phyloP scores from a whole-genome alignment of 1,140 invertebrate genomes.

The Anastatus disparis region DNA sequence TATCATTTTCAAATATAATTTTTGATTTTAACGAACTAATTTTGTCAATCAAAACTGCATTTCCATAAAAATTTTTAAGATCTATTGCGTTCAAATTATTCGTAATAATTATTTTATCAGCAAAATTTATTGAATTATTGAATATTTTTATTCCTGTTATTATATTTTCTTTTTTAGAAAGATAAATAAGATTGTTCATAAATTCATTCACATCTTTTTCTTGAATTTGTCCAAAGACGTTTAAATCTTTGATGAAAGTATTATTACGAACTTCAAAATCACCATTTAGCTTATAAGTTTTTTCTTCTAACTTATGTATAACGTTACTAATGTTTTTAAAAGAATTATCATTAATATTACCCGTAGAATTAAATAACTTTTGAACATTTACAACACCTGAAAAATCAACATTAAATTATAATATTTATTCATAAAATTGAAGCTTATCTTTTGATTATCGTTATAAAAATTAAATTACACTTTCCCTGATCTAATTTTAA shows the following conservation, averaged over 20 bases:
- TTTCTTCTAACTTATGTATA: conserved; percentile 34
- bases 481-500: too few species aligned
- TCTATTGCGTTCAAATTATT: conserved; percentile 49
- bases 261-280: conserved; percentile 43
- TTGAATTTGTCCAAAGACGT: conserved; percentile 44
- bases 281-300: conserved; percentile 42
- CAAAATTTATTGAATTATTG: conserved; percentile 43
- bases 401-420: conserved; percentile 17
- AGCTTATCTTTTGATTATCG: too few species aligned
- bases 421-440: too few species aligned
- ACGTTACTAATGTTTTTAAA: conserved; percentile 39
- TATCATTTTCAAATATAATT: conserved; percentile 45
- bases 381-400: conserved; percentile 43
- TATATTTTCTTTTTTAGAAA: conserved; percentile 29
- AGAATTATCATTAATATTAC: conserved; percentile 47
- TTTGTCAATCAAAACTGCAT: conserved; percentile 47
- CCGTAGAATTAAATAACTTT: conserved; percentile 42
- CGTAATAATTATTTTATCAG: conserved; percentile 38
- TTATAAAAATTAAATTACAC: too few species aligned
- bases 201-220: conserved; percentile 41
- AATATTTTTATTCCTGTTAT: conserved; percentile 51
- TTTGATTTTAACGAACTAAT: conserved; percentile 40
- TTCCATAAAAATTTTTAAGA: conserved; percentile 47
- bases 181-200: conserved; percentile 39
- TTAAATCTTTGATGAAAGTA: conserved; percentile 42